Evolutionary conservation across 2,888 invertebrate species (phyloP).

Genomic region (Melanchra persicariae): DNA sequence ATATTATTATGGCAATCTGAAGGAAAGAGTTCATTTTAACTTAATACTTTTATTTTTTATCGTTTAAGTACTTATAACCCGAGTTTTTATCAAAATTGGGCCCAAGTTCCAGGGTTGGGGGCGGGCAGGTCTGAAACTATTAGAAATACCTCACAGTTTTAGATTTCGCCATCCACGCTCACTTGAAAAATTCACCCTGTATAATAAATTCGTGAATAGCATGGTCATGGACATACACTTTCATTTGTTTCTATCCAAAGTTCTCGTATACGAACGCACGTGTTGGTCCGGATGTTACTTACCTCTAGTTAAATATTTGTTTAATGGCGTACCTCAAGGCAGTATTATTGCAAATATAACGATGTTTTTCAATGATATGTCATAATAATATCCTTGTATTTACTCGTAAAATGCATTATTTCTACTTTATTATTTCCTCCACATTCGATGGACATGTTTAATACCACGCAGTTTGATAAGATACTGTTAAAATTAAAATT

Average conservation of each 20-base stretch:
- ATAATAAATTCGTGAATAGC: no score
- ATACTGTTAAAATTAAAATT: neutral
- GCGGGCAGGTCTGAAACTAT: no score
- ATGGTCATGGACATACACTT: neutral
- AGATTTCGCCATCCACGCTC: no score
- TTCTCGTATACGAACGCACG: neutral
- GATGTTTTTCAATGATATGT: conserved; percentile 33
- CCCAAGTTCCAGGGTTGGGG: no score
- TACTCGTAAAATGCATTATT: neutral
- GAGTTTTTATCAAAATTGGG: no score
- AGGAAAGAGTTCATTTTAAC: no score
- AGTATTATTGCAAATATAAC: conserved; percentile 24
- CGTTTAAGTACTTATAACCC: no score
- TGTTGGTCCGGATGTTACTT: conserved; percentile 38
- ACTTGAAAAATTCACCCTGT: no score
- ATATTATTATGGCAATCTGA: no score
- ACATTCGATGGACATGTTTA: neutral
- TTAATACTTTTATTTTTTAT: no score
- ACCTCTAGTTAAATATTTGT: neutral
- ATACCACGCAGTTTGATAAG: neutral
- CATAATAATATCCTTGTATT: conserved; percentile 24
- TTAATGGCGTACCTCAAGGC: conserved; percentile 26
- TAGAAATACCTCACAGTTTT: no score
- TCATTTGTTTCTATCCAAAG: conserved; percentile 11
- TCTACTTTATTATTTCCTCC: conserved; percentile 11